Conservation (phyloP, 2,113 vertebrate genomes). For the Campylomormyrus tamandua region DNA sequence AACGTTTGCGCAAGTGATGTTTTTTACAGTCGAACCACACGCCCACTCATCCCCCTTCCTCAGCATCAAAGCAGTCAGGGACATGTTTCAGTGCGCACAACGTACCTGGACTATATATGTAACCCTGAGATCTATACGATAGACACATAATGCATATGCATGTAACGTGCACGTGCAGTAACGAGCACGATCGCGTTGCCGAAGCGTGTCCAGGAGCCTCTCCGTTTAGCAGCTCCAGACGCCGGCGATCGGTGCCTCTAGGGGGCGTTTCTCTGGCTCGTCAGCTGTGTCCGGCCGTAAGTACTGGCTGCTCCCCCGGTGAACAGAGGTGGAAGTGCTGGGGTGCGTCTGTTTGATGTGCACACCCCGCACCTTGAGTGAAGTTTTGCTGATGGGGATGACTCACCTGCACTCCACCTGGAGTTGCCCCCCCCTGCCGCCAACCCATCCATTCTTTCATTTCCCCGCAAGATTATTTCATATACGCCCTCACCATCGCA, state of each 20-base stretch:
- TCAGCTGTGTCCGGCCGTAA: neutral
- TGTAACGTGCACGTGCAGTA: neutral
- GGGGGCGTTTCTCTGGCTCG: neutral
- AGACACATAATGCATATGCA: neutral
- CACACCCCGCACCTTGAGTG: conserved; percentile 4
- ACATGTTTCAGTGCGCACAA: neutral
- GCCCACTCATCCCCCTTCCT: neutral
- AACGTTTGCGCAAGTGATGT: neutral
- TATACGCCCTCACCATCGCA: conserved; percentile 48
- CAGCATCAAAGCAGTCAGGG: neutral
- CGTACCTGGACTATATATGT: neutral
- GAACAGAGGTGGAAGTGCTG: neutral
- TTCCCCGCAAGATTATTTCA: conserved; percentile 47
- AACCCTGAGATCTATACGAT: neutral
- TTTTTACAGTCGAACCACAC: neutral
- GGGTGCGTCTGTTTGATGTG: neutral
- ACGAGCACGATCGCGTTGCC: neutral
- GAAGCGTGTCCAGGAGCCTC: neutral
- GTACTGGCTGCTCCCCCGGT: neutral
- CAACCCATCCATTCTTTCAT: conserved; percentile 46
- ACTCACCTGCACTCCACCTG: conserved; percentile 56
- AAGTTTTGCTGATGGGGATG: conserved; percentile 44
- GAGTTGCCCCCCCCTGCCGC: conserved; percentile 45
- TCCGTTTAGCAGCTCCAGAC: neutral
- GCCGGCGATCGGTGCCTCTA: neutral